A percentile compares a stretch with the other conserved stretches of the same genome.
phyloP scores from a whole-genome alignment of 2,888 invertebrate species.

The Chirona hameri region DNA sequence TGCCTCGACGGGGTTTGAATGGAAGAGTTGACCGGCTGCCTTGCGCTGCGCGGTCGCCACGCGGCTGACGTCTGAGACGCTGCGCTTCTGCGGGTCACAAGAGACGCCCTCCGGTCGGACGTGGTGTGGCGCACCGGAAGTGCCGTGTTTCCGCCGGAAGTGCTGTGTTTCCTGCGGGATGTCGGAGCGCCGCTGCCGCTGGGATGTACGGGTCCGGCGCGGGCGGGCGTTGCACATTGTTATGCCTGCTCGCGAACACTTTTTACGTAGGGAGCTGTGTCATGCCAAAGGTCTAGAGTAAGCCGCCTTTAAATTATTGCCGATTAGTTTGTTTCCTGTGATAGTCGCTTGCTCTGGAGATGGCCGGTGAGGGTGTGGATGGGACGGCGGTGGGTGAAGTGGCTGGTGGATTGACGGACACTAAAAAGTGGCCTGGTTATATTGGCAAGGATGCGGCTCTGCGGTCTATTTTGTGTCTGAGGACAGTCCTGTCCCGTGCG shows the following conservation, averaged over 20 bases:
- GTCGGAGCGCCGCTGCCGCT: too few species aligned
- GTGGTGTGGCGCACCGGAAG: not conserved
- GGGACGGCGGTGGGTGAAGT: not conserved
- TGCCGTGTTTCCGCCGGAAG: not conserved
- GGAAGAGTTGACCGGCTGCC: not conserved
- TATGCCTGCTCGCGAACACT: too few species aligned
- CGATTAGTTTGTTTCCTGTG: not conserved
- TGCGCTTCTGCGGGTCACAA: not conserved
- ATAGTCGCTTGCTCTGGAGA: not conserved
- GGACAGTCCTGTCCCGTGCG: not conserved
- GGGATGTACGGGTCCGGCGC: not conserved
- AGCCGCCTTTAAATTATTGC: slow-evolving; percentile 1
- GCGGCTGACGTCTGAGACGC: not conserved
- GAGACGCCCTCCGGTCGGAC: not conserved
- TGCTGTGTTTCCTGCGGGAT: not conserved
- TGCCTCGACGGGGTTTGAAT: not conserved
- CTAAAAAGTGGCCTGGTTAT: not conserved
- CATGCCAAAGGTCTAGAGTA: slow-evolving; percentile 14
- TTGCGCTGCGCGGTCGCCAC: not conserved
- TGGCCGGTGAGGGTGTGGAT: not conserved
- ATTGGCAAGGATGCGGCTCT: not conserved
- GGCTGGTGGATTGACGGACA: not conserved
- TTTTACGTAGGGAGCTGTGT: not conserved
- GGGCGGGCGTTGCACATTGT: not conserved
- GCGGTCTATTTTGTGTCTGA: not conserved